A percentile compares a stretch with the other conserved stretches of the same genome.
Evolutionary conservation across 1,140 invertebrate genomes (phyloP).

Genomic region (Amyelois transitella): DNA sequence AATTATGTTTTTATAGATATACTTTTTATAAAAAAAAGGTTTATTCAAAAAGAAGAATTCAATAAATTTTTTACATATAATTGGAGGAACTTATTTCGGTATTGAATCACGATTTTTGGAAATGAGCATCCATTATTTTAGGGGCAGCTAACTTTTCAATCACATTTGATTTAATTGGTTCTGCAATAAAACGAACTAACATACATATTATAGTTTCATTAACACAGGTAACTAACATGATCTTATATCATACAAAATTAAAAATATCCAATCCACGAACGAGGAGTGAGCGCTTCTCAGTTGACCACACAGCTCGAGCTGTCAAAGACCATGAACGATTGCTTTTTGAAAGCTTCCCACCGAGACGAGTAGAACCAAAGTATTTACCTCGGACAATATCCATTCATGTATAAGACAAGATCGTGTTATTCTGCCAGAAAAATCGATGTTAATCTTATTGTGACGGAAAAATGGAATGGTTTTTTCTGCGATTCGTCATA

Average conservation of each 20-base stretch:
- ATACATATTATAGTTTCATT: too few species aligned
- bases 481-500: slow-evolving; percentile 22
- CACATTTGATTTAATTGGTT: too few species aligned
- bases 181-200: too few species aligned
- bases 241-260: neutral
- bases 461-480: slow-evolving; percentile 10
- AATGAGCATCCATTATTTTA: too few species aligned
- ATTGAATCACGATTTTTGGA: too few species aligned
- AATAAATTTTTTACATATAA: too few species aligned
- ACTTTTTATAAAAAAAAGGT: too few species aligned
- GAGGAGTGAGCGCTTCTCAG: neutral
- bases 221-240: too few species aligned
- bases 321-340: slow-evolving; percentile 44
- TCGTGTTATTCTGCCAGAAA: slow-evolving; percentile 21
- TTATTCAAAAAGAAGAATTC: too few species aligned
- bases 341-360: slow-evolving; percentile 27
- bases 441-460: slow-evolving; percentile 28
- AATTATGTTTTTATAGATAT: neutral
- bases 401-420: slow-evolving; percentile 30
- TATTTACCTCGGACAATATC: slow-evolving; percentile 22
- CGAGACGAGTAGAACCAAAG: slow-evolving; percentile 2
- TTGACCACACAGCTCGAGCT: slow-evolving; percentile 31
- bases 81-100: too few species aligned
- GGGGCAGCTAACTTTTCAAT: too few species aligned
- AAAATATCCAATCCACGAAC: neutral